Base-by-base conservation (phyloP, 2,888 invertebrate species). In the Physocephala rufipes region DNA sequence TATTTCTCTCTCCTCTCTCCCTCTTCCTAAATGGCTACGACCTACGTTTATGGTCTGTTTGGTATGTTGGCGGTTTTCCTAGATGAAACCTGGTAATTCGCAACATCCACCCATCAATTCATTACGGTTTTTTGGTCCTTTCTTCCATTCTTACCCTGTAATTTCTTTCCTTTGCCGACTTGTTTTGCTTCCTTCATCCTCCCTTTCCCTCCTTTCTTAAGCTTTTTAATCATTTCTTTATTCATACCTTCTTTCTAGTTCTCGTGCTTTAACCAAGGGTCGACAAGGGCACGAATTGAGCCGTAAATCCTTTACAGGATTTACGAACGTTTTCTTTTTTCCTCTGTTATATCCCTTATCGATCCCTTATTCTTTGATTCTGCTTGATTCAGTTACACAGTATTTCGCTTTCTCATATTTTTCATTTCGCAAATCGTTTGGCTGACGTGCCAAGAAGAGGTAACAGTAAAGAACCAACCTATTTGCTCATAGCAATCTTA, bases 261-360 rank as follows among this genome's bases (percentile, higher is more conserved):
- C 62, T 68, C 51, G 7, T 45, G 51, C 9, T 58, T 13, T 28
- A 30, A 49, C 43, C 45, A 36, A 59, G 43, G 19, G 45, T 15
- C 64, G 24, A 64, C 64, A n/a, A 61, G 49, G 65, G 75, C 75
- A 78, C 75, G 80, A 83, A 82, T 83, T 83, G 83, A 83, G 83
- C 83, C 79, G 82, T 82, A 84, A 83, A 84, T 84, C 82, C 83
- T 84, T 83, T 79, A 77, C 78, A 79, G 82, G 78, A 80, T 82
- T 83, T 78, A 70, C 77, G 75, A 55, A 73, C 70, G 71, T 68
- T 49, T 61, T 47, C 28, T 58, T 58, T 67, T 15, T 1, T 26
- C 43, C 15, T 43, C 13, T 21, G 7, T 43, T 21, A 15, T 12
- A 2, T 62, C 36, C 65, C 51, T 69, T 72, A 36, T n/a, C n/a